A percentile compares a stretch with the other conserved stretches of the same genome.
Conservation (phyloP, 1,140 invertebrate genomes). For the Ditylenchus dipsaci region DNA sequence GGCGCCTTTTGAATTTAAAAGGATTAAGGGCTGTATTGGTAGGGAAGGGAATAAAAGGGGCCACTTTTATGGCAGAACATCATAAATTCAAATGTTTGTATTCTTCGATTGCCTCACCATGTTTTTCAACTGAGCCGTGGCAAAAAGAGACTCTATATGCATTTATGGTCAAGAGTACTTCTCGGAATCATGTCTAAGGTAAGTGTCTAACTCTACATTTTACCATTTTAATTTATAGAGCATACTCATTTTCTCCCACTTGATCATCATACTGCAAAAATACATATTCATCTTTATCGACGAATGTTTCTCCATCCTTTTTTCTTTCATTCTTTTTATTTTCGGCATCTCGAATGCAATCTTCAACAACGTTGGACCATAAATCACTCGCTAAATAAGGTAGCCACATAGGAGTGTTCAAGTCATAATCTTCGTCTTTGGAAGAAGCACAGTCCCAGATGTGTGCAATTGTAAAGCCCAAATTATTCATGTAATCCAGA, state of each 20-base stretch:
- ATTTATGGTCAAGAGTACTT: too few species aligned
- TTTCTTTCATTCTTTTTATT: conserved; percentile 88
- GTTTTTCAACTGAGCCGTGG: too few species aligned
- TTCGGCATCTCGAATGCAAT: conserved; percentile 89
- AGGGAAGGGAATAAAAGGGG: too few species aligned
- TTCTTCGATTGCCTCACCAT: too few species aligned
- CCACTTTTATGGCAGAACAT: too few species aligned
- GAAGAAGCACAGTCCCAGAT: conserved; percentile 99
- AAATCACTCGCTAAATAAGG: conserved; percentile 97
- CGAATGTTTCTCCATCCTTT: conserved; percentile 70
- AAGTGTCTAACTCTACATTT: too few species aligned
- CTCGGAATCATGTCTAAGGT: too few species aligned
- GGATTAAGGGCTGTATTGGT: too few species aligned
- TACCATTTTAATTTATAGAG: not conserved
- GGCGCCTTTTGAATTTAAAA: too few species aligned
- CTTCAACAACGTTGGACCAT: conserved; percentile 98
- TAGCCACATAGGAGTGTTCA: conserved; percentile 87
- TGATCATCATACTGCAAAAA: conserved; percentile 61
- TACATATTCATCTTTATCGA: conserved; percentile 67
- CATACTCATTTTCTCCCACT: conserved; percentile 35
- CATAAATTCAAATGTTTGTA: too few species aligned
- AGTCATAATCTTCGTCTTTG: conserved; percentile 96
- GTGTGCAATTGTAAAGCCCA: conserved; percentile 97
- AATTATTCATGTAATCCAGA: conserved; percentile 93
- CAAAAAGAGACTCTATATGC: too few species aligned